Evolutionary conservation across 2,888 invertebrate genomes (phyloP).

Genomic region (Asteroscopus sphinx): DNA sequence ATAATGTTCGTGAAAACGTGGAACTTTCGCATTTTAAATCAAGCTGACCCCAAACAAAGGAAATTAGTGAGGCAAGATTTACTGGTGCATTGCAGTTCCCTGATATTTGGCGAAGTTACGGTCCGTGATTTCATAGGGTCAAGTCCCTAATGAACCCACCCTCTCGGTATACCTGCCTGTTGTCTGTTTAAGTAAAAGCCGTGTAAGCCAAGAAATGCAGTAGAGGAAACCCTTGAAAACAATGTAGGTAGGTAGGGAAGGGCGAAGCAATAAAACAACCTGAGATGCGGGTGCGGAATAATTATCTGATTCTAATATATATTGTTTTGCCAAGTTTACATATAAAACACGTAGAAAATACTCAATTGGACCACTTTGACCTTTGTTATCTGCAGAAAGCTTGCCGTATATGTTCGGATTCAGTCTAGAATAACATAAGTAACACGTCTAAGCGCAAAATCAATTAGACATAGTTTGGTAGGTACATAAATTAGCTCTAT

Average conservation of each 20-base stretch:
- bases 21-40: constrained; percentile 25
- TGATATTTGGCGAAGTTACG: constrained; percentile 41
- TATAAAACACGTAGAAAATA: constrained; percentile 24
- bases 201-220: constrained; percentile 14
- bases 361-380: constrained; percentile 9
- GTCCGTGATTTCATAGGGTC: constrained; percentile 28
- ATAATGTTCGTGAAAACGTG: constrained; percentile 22
- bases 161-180: constrained; percentile 3
- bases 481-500: constrained; percentile 1
- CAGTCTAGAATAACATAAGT: constrained; percentile 4
- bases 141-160: constrained; percentile 31
- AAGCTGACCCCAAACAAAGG: constrained; percentile 33
- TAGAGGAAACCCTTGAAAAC: constrained; percentile 37
- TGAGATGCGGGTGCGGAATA: constrained; percentile 28
- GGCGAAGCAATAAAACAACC: constrained; percentile 30
- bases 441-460: constrained; percentile 2
- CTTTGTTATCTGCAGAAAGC: constrained; percentile 21
- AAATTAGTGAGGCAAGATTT: constrained; percentile 15
- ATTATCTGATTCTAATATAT: constrained; percentile 18
- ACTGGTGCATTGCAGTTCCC: constrained; percentile 26
- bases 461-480: constrained; percentile 9
- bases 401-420: constrained; percentile 14
- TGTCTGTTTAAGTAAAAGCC: constrained; percentile 22
- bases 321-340: not conserved
- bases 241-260: constrained; percentile 33